Evolutionary conservation across 2,113 vertebrate species (phyloP).

Genomic region (Centropristis striata): DNA sequence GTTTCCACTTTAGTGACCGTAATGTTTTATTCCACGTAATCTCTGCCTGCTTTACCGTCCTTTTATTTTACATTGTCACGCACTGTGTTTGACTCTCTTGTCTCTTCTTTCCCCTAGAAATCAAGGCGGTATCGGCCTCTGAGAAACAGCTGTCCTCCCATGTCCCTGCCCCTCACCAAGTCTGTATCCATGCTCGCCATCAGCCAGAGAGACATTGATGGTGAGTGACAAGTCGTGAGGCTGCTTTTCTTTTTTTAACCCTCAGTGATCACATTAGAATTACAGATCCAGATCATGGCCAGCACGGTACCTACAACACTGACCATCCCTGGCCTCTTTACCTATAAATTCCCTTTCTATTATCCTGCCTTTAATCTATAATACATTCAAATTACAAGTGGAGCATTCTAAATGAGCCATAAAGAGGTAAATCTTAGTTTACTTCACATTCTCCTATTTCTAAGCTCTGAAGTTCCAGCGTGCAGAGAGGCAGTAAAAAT

Average conservation of each 20-base stretch:
- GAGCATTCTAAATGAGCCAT: not conserved
- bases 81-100: constrained; percentile 1
- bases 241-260: not conserved
- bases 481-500: not conserved
- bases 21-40: constrained; percentile 28
- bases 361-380: not conserved
- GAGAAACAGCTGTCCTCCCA: constrained; percentile 84
- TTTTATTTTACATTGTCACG: not conserved
- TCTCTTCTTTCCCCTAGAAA: constrained; percentile 69
- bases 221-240: constrained; percentile 77
- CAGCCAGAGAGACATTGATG: constrained; percentile 90
- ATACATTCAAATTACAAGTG: not conserved
- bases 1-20: constrained; percentile 24
- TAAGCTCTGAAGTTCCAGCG: not conserved
- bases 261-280: not conserved
- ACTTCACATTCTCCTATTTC: not conserved
- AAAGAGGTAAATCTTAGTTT: not conserved
- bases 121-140: constrained; percentile 74
- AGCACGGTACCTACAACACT: not conserved
- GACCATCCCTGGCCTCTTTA: not conserved
- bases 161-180: constrained; percentile 92
- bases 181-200: constrained; percentile 95
- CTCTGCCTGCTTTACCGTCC: not conserved
- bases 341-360: not conserved
- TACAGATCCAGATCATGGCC: not conserved